These are phyloP conservation scores for Nymphalis io DNA, from an alignment of 1,140 invertebrate genomes.

Conservation along the genomic window DNA sequence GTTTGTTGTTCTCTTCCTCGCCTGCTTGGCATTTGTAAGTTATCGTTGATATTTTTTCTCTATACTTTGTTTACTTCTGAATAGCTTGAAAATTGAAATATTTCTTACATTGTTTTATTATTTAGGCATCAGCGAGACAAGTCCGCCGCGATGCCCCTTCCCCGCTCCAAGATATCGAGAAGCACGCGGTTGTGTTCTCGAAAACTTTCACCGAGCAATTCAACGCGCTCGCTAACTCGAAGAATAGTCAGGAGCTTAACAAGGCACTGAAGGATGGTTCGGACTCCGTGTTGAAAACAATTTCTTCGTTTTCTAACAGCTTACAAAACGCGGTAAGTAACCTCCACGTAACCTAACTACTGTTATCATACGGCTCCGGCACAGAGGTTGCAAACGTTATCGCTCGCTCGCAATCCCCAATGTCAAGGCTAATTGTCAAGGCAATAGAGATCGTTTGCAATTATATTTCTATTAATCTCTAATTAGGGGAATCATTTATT, in stretches of 20 bases:
- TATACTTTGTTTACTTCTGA: background rate
- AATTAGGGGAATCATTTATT: no score
- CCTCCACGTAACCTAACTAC: conserved; percentile 2
- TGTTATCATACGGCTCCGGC: background rate
- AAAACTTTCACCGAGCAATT: conserved; percentile 66
- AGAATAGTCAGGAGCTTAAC: conserved; percentile 65
- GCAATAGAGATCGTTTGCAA: conserved; percentile 23
- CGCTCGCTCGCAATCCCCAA: background rate
- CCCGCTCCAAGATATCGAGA: conserved; percentile 55
- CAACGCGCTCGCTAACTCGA: conserved; percentile 56
- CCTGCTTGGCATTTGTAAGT: conserved; percentile 68
- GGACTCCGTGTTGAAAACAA: conserved; percentile 60
- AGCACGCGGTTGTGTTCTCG: conserved; percentile 63
- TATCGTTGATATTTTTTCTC: background rate
- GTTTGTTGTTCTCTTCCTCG: conserved; percentile 54
- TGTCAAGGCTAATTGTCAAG: conserved; percentile 31
- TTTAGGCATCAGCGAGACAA: conserved; percentile 50
- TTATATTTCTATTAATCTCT: background rate
- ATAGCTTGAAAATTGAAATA: background rate
- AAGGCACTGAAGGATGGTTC: conserved; percentile 66
- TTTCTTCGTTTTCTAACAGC: conserved; percentile 55
- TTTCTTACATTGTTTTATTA: background rate
- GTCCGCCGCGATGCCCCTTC: conserved; percentile 61
- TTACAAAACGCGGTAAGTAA: conserved; percentile 60
- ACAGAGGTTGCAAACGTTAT: background rate